These are phyloP conservation scores for Drosophila prostipennis DNA, from an alignment of 2,888 invertebrate species.

Conservation along the genomic window DNA sequence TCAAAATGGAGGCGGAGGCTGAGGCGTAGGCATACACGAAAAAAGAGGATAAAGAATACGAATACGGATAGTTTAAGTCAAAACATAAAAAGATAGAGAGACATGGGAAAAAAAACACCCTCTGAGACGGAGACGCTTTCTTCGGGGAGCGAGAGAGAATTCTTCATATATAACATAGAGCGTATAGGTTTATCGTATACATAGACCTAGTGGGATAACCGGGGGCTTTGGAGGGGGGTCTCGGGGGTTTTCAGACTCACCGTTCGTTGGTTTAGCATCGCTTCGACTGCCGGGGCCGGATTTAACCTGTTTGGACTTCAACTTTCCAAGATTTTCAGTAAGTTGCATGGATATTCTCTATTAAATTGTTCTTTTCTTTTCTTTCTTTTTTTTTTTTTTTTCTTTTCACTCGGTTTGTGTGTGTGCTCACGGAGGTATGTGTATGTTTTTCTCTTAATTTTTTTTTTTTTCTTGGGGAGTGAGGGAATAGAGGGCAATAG, in stretches of 20 bases:
- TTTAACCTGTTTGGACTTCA: conserved; percentile 46
- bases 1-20: conserved; percentile 37
- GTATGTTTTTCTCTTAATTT: conserved; percentile 3
- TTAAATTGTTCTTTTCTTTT: conserved; percentile 19
- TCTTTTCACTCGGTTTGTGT: conserved; percentile 9
- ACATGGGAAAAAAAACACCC: conserved; percentile 6
- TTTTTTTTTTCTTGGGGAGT: conserved; percentile 7
- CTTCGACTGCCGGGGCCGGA: conserved; percentile 36
- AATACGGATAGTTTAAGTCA: conserved; percentile 15
- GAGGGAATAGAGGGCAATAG: conserved; percentile 3
- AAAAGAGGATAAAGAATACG: background rate
- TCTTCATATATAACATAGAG: conserved; percentile 4
- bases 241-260: conserved; percentile 35
- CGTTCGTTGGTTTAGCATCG: conserved; percentile 36
- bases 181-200: background rate
- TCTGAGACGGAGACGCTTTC: background rate
- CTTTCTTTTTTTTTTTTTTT: conserved; percentile 13
- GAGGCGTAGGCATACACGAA: conserved; percentile 33
- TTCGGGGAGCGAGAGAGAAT: conserved; percentile 3
- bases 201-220: background rate
- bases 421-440: conserved; percentile 13
- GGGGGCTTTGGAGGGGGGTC: conserved; percentile 4
- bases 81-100: conserved; percentile 18
- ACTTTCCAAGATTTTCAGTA: conserved; percentile 45
- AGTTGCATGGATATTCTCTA: conserved; percentile 24